Evolutionary conservation across 2,888 invertebrate species (phyloP).

Genomic region (Eilema sororculum): DNA sequence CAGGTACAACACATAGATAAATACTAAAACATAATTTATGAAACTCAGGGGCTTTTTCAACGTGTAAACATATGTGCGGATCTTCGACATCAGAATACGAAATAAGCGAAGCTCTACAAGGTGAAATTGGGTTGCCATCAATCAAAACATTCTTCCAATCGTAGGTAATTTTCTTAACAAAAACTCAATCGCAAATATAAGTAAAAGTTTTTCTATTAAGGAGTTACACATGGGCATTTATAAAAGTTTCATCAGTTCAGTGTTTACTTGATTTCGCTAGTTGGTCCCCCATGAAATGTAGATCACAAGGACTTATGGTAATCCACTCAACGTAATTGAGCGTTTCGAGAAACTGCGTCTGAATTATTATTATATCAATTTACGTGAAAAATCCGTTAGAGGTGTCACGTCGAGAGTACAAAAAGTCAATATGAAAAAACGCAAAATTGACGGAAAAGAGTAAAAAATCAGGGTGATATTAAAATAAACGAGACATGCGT

Average conservation of each 20-base stretch:
- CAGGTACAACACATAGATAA: slow-evolving; percentile 37
- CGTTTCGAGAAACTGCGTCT: slow-evolving; percentile 48
- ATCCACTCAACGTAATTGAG: slow-evolving; percentile 48
- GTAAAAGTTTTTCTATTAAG: slow-evolving; percentile 67
- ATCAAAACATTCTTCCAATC: slow-evolving; percentile 50
- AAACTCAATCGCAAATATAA: slow-evolving; percentile 55
- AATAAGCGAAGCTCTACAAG: slow-evolving; percentile 47
- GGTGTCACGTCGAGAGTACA: slow-evolving; percentile 72
- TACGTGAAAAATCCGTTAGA: slow-evolving; percentile 64
- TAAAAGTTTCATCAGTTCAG: slow-evolving; percentile 60
- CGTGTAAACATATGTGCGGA: slow-evolving; percentile 26
- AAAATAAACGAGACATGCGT: slow-evolving; percentile 76
- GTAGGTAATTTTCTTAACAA: slow-evolving; percentile 53
- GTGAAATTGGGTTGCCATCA: slow-evolving; percentile 40
- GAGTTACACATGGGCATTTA: slow-evolving; percentile 63
- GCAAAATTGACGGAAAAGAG: slow-evolving; percentile 69
- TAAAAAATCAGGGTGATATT: slow-evolving; percentile 80
- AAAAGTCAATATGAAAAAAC: slow-evolving; percentile 65
- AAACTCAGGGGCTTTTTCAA: slow-evolving; percentile 31
- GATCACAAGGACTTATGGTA: slow-evolving; percentile 70
- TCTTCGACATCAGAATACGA: slow-evolving; percentile 38
- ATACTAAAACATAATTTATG: slow-evolving; percentile 33
- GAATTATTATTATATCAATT: slow-evolving; percentile 50
- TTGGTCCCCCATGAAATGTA: slow-evolving; percentile 40
- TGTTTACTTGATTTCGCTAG: slow-evolving; percentile 50